Evolutionary conservation across 2,888 invertebrate genomes (phyloP), one percentile per base, ranked within the genome.

Genomic region (Lymantria dispar): DNA sequence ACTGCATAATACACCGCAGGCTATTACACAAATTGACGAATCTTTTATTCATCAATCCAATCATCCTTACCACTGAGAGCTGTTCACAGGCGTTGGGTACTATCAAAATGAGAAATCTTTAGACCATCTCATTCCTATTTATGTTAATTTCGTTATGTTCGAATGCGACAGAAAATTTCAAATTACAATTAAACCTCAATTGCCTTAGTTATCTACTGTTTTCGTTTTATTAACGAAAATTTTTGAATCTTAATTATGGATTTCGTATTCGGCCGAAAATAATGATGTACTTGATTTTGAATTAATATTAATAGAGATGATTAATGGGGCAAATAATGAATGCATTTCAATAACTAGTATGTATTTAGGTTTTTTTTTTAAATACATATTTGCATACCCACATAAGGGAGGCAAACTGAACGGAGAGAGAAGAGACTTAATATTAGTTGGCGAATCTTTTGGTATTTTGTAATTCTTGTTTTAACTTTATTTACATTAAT

Each of bases 1-100:
- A 72, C 74, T 77, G 86, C 77, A 84, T 87, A 87, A 87, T 85
- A 76, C 73, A 74, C 56, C 56, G 72, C 75, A 72, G 70, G 76
- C 78, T 78, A 79, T 85, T 82, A 79, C 79, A 85, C 87, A 90
- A 89, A 90, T 90, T 89, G 88, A 77, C 78, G 69, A 60, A 89
- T 90, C 79, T 90, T 90, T 90, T 88, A 90, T 90, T 89, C 89
- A 90, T 84, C 74, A 72, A 70, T 80, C 86, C 88, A 87, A 88
- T 89, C 89, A 85, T 81, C 82, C 78, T 71, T 66, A 76, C 82
- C 83, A 70, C 79, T 60, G 76, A 87, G 85, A 79, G 80, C 76
- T 77, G 79, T 87, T 79, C 72, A 79, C 74, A 85, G 89, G 89
- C 87, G 42, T 42, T 42, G 90, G 72, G 63, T 75, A 71, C 78